Evolutionary conservation across 2,113 vertebrate species (phyloP).

Genomic region (Acrocephalus arundinaceus): DNA sequence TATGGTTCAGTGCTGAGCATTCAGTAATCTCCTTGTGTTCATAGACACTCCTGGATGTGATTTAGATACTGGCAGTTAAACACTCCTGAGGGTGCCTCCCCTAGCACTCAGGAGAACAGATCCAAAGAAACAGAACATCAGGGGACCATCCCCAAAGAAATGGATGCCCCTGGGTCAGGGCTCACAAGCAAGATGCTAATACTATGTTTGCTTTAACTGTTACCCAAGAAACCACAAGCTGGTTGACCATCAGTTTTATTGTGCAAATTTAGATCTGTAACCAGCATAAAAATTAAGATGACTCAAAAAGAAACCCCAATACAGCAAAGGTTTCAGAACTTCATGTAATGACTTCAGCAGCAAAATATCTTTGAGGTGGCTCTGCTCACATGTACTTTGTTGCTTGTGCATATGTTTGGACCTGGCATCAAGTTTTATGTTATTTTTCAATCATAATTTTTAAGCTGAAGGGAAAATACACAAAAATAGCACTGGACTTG

Average conservation of each 20-base stretch:
- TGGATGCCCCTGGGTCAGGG: rapidly evolving
- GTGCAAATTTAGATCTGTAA: neutral
- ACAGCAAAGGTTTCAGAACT: neutral
- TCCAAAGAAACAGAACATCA: neutral
- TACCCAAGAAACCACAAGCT: neutral
- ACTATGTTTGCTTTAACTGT: neutral
- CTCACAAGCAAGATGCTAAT: neutral
- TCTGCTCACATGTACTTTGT: neutral
- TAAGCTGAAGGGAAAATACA: neutral
- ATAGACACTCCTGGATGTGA: neutral
- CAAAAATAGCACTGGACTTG: neutral
- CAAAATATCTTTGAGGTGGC: neutral
- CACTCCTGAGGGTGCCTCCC: neutral
- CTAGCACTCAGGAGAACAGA: neutral
- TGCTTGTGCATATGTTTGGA: neutral
- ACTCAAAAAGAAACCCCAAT: neutral
- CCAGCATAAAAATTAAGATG: neutral
- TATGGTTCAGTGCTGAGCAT: neutral
- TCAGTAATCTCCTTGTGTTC: neutral
- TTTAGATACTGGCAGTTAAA: neutral
- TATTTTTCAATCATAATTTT: neutral
- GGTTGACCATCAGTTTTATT: neutral
- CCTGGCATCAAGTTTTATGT: neutral
- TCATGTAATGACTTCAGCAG: neutral
- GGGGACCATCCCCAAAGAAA: neutral